phyloP scores from a whole-genome alignment of 2,888 invertebrate species.

The Eristalinus aeneus region DNA sequence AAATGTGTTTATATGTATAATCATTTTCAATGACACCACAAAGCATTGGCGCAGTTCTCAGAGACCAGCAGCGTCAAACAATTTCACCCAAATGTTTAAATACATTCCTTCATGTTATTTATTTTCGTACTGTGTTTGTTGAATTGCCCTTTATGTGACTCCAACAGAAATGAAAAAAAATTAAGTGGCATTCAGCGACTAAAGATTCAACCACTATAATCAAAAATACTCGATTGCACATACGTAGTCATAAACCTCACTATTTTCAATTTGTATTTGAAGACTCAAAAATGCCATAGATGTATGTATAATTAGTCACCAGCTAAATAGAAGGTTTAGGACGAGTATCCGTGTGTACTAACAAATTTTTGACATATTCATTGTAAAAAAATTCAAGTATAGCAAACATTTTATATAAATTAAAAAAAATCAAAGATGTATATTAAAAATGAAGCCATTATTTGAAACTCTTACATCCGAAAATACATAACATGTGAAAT shows the following conservation, averaged over 20 bases:
- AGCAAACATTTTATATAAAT: constrained; percentile 22
- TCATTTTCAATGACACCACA: background rate
- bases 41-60: background rate
- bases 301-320: constrained; percentile 11
- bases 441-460: background rate
- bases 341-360: background rate
- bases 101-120: background rate
- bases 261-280: background rate
- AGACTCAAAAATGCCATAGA: background rate
- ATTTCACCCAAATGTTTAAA: too few relatives aligned
- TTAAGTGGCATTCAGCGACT: background rate
- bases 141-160: background rate
- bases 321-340: background rate
- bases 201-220: background rate
- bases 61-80: background rate
- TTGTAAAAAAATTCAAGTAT: background rate
- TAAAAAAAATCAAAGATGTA: background rate
- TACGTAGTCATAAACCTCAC: background rate
- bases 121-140: background rate
- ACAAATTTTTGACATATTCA: background rate
- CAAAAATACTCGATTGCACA: background rate
- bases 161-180: background rate
- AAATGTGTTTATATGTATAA: background rate
- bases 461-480: constrained; percentile 16
- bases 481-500: constrained; percentile 18